phyloP scores from a whole-genome alignment of 1,140 invertebrate species.

The Pentalonia nigronervosa region DNA sequence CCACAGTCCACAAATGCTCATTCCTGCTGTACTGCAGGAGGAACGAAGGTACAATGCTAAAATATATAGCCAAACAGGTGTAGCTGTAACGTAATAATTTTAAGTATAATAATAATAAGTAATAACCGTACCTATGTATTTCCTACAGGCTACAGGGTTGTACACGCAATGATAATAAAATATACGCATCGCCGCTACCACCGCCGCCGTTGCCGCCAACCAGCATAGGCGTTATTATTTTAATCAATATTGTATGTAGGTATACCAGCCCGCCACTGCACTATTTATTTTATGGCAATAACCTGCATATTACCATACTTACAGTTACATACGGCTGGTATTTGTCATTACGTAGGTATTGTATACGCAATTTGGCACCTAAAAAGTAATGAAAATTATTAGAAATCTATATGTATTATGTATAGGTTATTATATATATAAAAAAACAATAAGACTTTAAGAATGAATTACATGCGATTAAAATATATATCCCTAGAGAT shows the following conservation, averaged over 20 bases:
- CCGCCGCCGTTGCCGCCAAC: neutral
- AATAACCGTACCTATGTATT: neutral
- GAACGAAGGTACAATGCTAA: neutral
- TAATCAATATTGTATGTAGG: neutral
- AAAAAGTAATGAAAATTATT: too few species aligned
- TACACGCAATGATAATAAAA: conserved; percentile 9
- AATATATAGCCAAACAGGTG: neutral
- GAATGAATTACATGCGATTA: too few species aligned
- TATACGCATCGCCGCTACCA: neutral
- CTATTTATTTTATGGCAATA: neutral
- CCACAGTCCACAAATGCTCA: neutral
- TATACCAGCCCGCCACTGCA: neutral
- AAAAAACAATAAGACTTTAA: too few species aligned
- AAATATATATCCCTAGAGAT: too few species aligned
- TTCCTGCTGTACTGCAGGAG: neutral
- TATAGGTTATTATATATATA: too few species aligned
- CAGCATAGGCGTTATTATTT: neutral
- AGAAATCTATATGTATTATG: too few species aligned
- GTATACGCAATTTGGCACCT: neutral
- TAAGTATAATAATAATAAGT: neutral
- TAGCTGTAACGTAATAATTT: neutral
- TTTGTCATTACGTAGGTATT: neutral
- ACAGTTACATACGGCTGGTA: neutral
- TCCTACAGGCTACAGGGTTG: neutral
- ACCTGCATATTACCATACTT: neutral